Evolutionary conservation across 1,140 invertebrate species (phyloP).

Genomic region (Cotesia typhae): DNA sequence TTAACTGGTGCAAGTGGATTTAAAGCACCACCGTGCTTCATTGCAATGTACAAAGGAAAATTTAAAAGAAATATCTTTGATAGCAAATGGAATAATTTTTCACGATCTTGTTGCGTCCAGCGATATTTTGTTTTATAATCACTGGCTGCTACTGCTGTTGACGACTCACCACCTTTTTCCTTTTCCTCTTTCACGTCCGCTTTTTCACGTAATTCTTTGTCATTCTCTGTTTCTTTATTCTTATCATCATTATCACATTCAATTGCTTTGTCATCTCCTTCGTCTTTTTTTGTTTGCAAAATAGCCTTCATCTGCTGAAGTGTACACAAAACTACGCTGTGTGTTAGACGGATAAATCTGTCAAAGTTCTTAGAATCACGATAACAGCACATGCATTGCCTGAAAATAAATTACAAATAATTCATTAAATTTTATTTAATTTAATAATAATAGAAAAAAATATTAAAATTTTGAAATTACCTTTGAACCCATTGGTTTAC

Average conservation of each 20-base stretch:
- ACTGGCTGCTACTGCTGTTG: constrained; percentile 38
- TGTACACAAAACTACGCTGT: constrained; percentile 79
- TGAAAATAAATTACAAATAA: constrained; percentile 56
- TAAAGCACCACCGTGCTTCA: constrained; percentile 76
- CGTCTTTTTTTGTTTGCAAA: constrained; percentile 66
- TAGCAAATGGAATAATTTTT: constrained; percentile 80
- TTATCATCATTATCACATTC: constrained; percentile 40
- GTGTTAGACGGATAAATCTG: constrained; percentile 84
- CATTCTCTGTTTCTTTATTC: constrained; percentile 7
- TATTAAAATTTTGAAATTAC: constrained; percentile 40
- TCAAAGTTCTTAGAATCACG: constrained; percentile 90
- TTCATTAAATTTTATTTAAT: not conserved
- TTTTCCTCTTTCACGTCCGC: constrained; percentile 39
- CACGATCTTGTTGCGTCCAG: constrained; percentile 80
- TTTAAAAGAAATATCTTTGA: constrained; percentile 86
- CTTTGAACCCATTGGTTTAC: constrained; percentile 64
- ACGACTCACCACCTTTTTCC: constrained; percentile 36
- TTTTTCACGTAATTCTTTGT: constrained; percentile 6
- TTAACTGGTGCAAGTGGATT: constrained; percentile 60
- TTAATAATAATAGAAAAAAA: constrained; percentile 1
- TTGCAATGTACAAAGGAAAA: constrained; percentile 91
- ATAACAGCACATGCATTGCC: constrained; percentile 93
- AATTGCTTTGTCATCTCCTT: constrained; percentile 47
- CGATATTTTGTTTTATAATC: constrained; percentile 38
- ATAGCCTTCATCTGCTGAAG: constrained; percentile 79